phyloP scores from a whole-genome alignment of 2,888 invertebrate genomes.

The Hydroisotoma schaefferi region DNA sequence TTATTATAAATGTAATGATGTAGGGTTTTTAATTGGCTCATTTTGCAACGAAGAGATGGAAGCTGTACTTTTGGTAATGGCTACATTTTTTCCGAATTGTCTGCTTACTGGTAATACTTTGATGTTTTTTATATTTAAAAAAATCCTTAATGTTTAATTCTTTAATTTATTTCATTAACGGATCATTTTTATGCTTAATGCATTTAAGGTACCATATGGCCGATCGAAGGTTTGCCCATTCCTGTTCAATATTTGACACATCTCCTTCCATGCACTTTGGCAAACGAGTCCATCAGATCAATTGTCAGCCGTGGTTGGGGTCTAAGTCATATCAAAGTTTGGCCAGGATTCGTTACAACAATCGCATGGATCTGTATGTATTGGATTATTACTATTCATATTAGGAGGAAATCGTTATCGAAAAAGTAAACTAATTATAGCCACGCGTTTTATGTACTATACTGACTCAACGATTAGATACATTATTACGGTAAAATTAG shows the following conservation, averaged over 20 bases:
- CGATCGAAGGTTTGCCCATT: conserved; percentile 89
- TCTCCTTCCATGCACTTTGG: conserved; percentile 45
- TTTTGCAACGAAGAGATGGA: conserved; percentile 86
- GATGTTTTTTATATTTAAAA: neutral
- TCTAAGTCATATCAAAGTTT: conserved; percentile 33
- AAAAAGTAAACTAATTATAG: neutral
- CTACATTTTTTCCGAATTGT: conserved; percentile 36
- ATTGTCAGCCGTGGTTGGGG: conserved; percentile 38
- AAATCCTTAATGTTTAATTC: neutral
- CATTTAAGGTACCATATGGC: conserved; percentile 69
- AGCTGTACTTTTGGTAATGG: conserved; percentile 66
- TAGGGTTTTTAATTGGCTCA: conserved; percentile 83
- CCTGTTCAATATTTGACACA: conserved; percentile 58
- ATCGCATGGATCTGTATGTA: neutral
- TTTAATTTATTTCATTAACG: neutral
- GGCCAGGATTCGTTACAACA: conserved; percentile 30
- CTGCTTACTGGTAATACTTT: conserved; percentile 27
- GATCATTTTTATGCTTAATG: no score
- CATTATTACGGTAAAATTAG: no score
- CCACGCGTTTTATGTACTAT: no score
- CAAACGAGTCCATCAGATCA: conserved; percentile 31
- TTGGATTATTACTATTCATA: neutral
- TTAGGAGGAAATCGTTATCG: neutral
- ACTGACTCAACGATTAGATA: no score
- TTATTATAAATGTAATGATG: conserved; percentile 21